phyloP scores from a whole-genome alignment of 2,888 invertebrate genomes.

The Campoplex nolae region DNA sequence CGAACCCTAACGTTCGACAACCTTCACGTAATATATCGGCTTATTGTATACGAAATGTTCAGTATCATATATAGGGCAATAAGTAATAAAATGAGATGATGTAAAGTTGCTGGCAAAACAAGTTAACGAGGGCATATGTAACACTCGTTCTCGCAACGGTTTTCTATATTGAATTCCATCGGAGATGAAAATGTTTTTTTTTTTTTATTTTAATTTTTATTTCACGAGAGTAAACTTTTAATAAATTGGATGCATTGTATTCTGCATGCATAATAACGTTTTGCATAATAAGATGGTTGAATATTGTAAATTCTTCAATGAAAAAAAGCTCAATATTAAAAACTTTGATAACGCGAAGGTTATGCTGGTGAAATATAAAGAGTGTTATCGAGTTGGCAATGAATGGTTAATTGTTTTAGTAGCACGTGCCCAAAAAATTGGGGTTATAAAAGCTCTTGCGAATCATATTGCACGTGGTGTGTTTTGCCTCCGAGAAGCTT shows the following conservation, averaged over 20 bases:
- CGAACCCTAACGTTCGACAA: conserved; percentile 37
- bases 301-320: background rate
- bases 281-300: background rate
- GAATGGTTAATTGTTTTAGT: conserved; percentile 14
- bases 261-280: too few species aligned
- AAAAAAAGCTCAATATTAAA: background rate
- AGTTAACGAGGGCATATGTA: background rate
- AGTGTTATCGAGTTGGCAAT: background rate
- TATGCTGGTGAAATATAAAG: background rate
- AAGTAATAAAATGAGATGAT: conserved; percentile 14
- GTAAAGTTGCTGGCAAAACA: background rate
- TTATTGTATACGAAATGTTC: conserved; percentile 11
- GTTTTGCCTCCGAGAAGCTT: conserved; percentile 42
- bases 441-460: conserved; percentile 23
- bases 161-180: background rate
- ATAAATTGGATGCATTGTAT: background rate
- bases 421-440: conserved; percentile 48
- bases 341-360: background rate
- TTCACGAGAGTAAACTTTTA: background rate
- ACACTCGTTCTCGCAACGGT: background rate
- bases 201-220: too few species aligned
- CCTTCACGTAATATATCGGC: conserved; percentile 20
- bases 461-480: conserved; percentile 37
- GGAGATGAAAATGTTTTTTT: background rate
- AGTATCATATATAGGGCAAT: background rate